A percentile compares a stretch with the other conserved stretches of the same genome.
Evolutionary conservation across 2,888 invertebrate genomes (phyloP).

Genomic region (Sclerodermus sp.): DNA sequence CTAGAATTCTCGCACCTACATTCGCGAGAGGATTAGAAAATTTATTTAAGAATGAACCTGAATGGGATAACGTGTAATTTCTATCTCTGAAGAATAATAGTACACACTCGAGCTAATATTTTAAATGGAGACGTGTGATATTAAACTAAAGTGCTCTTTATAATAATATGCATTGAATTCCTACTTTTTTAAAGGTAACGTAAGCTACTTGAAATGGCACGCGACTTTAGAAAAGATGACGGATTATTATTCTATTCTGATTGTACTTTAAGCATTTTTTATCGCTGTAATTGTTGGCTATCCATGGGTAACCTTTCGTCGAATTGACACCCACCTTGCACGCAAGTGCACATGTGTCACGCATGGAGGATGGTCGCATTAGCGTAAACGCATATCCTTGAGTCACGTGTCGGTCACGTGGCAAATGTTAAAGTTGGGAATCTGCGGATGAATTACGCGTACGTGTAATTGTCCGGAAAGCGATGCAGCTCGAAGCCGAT

Average conservation of each 20-base stretch:
- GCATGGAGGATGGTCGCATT: constrained; percentile 13
- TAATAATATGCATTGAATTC: neutral
- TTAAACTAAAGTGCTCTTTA: constrained; percentile 1
- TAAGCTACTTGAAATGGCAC: constrained; percentile 33
- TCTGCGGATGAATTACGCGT: constrained; percentile 7
- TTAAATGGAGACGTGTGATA: too few relatives aligned
- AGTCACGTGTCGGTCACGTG: constrained; percentile 49
- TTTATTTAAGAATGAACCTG: too few relatives aligned
- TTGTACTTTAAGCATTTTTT: constrained; percentile 4
- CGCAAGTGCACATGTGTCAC: constrained; percentile 21
- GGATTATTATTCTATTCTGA: constrained; percentile 35
- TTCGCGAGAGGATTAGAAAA: too few relatives aligned
- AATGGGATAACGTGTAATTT: too few relatives aligned
- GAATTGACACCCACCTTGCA: constrained; percentile 18
- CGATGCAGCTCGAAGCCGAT: constrained; percentile 7
- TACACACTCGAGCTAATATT: too few relatives aligned
- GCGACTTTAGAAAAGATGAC: constrained; percentile 24
- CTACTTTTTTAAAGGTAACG: neutral
- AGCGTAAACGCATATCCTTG: constrained; percentile 5
- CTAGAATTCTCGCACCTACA: too few relatives aligned
- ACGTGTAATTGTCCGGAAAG: constrained; percentile 29
- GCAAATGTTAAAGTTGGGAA: constrained; percentile 18
- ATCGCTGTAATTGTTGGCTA: constrained; percentile 14
- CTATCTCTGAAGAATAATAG: too few relatives aligned
- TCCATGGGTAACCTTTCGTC: constrained; percentile 16